Evolutionary conservation across 2,797 vertebrate genomes (phyloP), one percentile per base, ranked within the genome.

Genomic region (Emydoidea blandingii): DNA sequence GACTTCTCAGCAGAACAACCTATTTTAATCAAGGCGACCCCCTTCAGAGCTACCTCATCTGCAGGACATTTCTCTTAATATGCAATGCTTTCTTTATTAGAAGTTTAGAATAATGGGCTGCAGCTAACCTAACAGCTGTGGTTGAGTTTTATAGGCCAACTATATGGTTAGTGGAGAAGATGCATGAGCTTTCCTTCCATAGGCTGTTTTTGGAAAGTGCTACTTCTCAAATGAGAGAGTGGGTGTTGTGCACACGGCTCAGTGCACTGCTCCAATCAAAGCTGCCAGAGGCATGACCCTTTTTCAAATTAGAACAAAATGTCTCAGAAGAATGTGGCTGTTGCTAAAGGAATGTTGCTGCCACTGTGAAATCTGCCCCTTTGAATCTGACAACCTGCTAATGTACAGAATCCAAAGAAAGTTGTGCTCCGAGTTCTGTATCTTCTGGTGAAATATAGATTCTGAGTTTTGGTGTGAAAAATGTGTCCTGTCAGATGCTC

Each of bases 1-100:
- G 96, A 88, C 94, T 96, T 86, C 94, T 95, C 96, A 97, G 97
- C 94, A 97, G 96, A 98, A 85, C 94, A 96, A 72, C 88, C 85
- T 27, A 34, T 95, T 97, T 98, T 98, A 98, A 98, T 98, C 97
- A 98, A 95, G 96, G 95, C 0, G 3, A 25, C 94, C 96, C 88
- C 97, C 97, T 94, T 68, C 91, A 5, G 97, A 0, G 92, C 91
- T 74, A 50, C 97, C 92, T 96, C 62, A 16, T 86, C 95, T 81
- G 95, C 83, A 91, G 97, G 97, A 92, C 96, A 90, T 96, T 79
- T 76, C 96, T 97, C 97, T 95, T 82, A 50, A 91, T 62, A 7
- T 1, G 5, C 34, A 31, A 2, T 4, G 50, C 88, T 91, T 91
- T 74, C 90, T 97, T 93, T 86, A 90, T 59, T 52, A 37, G 83